Base-by-base conservation (phyloP, 1,140 invertebrate genomes). In the Conopomorpha cramerella region DNA sequence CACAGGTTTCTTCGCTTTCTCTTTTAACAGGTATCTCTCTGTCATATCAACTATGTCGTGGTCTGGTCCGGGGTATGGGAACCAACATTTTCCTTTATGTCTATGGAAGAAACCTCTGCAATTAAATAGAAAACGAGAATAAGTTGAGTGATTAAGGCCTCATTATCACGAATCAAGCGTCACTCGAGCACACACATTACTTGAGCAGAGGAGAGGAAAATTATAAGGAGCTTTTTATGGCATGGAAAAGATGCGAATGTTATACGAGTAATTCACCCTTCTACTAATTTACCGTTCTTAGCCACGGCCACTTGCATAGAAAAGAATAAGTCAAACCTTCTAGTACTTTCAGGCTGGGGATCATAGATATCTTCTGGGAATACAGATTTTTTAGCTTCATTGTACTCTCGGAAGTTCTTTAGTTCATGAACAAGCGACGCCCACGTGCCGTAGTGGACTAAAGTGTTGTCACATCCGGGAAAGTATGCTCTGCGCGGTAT, bases 61-160 rank as follows among this genome's bases (percentile, higher is more conserved):
- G 78, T 96, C 94, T 25, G 88, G 80, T 4, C 90, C 90, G 1
- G 83, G 82, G 61, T 95, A 95, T 8, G 87, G 82, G 6, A 88
- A 41, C 53, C 86, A 88, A 80, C 84, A 91, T n/a, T 83, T 70
- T 15, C 86, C 60, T 7, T 81, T 42, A 42, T 79, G 82, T 29
- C 79, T 79, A 49, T 88, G 90, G 16, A 92, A 51, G 10, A 77
- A 40, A 2, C n/a, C n/a, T n/a, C n/a, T n/a, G n/a, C n/a, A n/a
- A n/a, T n/a, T n/a, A n/a, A n/a, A n/a, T n/a, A n/a, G n/a, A n/a
- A n/a, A n/a, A n/a, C n/a, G n/a, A n/a, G n/a, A n/a, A n/a, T n/a
- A n/a, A n/a, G n/a, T n/a, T n/a, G n/a, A n/a, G n/a, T n/a, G n/a
- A n/a, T n/a, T n/a, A n/a, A n/a, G n/a, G n/a, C n/a, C n/a, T n/a